Evolutionary conservation across 2,888 invertebrate species (phyloP).

Genomic region (Stenoptilia bipunctidactyla): DNA sequence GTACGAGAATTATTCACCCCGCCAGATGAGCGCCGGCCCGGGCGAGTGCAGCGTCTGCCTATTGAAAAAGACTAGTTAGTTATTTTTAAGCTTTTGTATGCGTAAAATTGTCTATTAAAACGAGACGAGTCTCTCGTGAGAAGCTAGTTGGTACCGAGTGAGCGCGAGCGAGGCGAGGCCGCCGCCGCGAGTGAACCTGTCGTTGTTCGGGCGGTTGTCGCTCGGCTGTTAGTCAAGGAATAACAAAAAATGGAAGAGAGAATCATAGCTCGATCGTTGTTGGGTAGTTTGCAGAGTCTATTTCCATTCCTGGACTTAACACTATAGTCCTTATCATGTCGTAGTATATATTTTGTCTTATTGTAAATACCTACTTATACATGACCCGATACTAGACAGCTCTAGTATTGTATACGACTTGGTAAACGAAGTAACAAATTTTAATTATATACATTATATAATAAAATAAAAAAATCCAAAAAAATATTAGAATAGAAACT

Average conservation of each 20-base stretch:
- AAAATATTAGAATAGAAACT: constrained; percentile 40
- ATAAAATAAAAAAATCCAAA: constrained; percentile 34
- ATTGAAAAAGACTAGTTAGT: constrained; percentile 61
- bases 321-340: no score
- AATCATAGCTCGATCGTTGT: no score
- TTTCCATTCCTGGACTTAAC: no score
- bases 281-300: no score
- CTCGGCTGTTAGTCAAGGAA: neutral
- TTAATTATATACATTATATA: constrained; percentile 43
- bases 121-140: constrained; percentile 48
- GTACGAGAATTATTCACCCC: constrained; percentile 59
- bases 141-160: neutral
- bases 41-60: constrained; percentile 52
- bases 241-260: no score
- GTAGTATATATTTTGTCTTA: no score
- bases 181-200: neutral
- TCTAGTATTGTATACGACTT: constrained; percentile 67
- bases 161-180: neutral
- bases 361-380: neutral
- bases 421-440: constrained; percentile 55
- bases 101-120: constrained; percentile 40
- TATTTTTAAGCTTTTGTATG: constrained; percentile 56
- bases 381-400: constrained; percentile 20
- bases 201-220: neutral
- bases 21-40: constrained; percentile 28